Base-by-base conservation (phyloP, 2,797 vertebrate genomes). In the Avahi laniger region DNA sequence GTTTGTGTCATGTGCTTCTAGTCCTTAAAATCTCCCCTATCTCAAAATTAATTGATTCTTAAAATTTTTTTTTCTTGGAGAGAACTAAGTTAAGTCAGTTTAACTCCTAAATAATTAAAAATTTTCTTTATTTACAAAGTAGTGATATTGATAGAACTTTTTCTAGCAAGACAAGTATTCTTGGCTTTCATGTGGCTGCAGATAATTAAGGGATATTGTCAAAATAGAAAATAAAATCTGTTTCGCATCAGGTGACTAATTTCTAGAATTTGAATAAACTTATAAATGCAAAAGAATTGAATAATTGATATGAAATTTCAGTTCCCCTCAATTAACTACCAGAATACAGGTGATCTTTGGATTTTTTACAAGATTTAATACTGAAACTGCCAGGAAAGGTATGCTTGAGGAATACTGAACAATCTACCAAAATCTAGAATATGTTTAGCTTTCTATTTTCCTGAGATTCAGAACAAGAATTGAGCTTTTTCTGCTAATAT, bases 81-180 rank as follows among this genome's bases (percentile, higher is more conserved):
- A 80, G 41, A 93, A 78, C 5, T 43, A 72, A 96, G 38, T 95
- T 89, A 87, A 87, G 87, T 96, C 17, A 61, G 30, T 83, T 90
- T 91, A 91, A 89, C 57, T 93, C 33, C 24, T 54, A 91, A 91
- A 54, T 89, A 67, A 61, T 95, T 72, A 89, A 54, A 70, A 63
- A n/a, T 73, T 93, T 97, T 6, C 30, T 95, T 22, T 87, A 78
- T 96, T 94, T 84, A 70, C 4, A 63, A 83, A 93, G 63, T 59
- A 92, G 17, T 69, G 41, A 33, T 84, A 43, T 73, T 85, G 61
- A 63, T 94, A 41, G 59, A 89, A 87, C 17, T 61, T 91, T 79
- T 86, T 38, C 48, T 94, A 89, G 38, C 30, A 86, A 73, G 78
- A 50, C 15, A 63, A 67, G 8, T 83, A 92, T 85, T 89, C 35